These are phyloP conservation scores for Zootoca vivipara DNA, from an alignment of 2,113 vertebrate genomes.

Conservation along the genomic window DNA sequence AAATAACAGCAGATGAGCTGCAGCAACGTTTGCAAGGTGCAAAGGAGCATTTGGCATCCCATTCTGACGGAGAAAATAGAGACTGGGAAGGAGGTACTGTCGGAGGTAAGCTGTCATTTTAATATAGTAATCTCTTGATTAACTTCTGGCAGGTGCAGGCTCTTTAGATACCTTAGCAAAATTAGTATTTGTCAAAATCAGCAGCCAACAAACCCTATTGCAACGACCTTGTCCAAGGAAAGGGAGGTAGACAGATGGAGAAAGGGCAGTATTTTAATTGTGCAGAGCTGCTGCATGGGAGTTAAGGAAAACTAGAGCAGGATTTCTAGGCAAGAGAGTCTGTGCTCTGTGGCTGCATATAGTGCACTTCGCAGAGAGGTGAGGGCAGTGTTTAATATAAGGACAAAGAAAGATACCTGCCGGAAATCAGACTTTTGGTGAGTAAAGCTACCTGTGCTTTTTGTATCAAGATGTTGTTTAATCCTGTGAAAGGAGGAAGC, in stretches of 20 bases:
- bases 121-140: neutral
- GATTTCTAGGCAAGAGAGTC: neutral
- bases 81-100: conserved; percentile 72
- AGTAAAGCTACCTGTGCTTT: neutral
- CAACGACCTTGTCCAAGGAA: neutral
- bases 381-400: neutral
- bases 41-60: conserved; percentile 86
- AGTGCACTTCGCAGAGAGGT: neutral
- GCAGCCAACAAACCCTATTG: neutral
- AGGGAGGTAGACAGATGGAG: neutral
- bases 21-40: conserved; percentile 88
- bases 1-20: conserved; percentile 93
- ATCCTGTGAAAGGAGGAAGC: neutral
- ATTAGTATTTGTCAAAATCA: neutral
- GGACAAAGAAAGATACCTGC: neutral
- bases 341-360: neutral
- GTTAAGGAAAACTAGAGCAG: neutral
- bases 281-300: neutral
- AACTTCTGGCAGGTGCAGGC: neutral
- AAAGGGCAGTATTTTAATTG: neutral
- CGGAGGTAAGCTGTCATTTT: conserved; percentile 62
- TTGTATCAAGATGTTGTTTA: neutral
- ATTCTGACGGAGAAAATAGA: conserved; percentile 73
- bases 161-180: neutral
- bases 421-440: neutral